Conservation (phyloP, 2,113 vertebrate species). For the Callipepla squamata region DNA sequence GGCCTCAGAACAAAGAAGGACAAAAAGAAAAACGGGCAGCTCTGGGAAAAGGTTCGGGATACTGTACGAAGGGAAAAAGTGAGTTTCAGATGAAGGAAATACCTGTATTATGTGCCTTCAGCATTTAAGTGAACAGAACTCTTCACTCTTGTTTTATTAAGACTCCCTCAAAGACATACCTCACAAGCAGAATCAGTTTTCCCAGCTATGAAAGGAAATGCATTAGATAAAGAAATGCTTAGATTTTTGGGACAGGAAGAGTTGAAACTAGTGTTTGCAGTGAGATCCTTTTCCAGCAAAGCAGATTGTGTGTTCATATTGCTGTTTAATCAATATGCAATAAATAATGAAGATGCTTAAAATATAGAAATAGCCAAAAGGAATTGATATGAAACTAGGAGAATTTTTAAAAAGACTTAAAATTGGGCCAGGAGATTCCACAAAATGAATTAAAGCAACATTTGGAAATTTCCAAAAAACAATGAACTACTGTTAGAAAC, state of each 20-base stretch:
- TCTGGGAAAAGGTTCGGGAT: not conserved
- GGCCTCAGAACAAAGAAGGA: not conserved
- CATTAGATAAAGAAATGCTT: slow-evolving; percentile 13
- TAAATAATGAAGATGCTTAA: slow-evolving; percentile 59
- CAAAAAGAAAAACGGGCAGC: not conserved
- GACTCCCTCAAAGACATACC: slow-evolving; percentile 1
- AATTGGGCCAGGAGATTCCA: slow-evolving; percentile 34
- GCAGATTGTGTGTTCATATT: slow-evolving; percentile 9
- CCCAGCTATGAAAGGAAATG: not conserved
- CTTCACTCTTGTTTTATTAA: not conserved
- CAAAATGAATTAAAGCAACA: slow-evolving; percentile 47
- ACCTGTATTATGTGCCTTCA: not conserved
- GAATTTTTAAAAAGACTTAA: slow-evolving; percentile 46
- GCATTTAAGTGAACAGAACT: not conserved
- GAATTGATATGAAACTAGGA: slow-evolving; percentile 38
- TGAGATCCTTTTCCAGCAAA: not conserved
- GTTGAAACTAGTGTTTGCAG: not conserved
- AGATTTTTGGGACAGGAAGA: slow-evolving; percentile 29
- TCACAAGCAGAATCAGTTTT: slow-evolving; percentile 41
- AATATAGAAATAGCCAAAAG: slow-evolving; percentile 44
- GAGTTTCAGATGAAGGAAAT: not conserved
- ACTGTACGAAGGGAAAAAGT: not conserved
- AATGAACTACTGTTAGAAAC: slow-evolving; percentile 30
- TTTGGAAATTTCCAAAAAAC: slow-evolving; percentile 29
- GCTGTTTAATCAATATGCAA: slow-evolving; percentile 36